Evolutionary conservation across 2,888 invertebrate genomes (phyloP).

Genomic region (Teleiodes luculella): DNA sequence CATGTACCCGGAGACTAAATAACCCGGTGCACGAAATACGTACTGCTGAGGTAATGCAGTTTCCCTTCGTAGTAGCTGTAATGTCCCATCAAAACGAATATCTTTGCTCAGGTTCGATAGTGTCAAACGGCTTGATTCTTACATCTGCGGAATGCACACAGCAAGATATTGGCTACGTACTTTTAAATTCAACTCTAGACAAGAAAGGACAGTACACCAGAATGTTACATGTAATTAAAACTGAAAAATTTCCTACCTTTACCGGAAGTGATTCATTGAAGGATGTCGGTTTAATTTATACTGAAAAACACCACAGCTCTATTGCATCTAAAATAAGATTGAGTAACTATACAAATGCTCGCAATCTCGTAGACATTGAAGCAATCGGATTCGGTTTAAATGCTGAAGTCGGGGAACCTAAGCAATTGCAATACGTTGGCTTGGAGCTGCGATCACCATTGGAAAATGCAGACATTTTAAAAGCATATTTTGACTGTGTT

Average conservation of each 20-base stretch:
- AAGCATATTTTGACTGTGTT: constrained; percentile 58
- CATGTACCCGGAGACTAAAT: constrained; percentile 56
- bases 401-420: constrained; percentile 47
- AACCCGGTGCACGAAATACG: constrained; percentile 59
- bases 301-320: constrained; percentile 54
- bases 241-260: constrained; percentile 59
- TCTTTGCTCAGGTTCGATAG: constrained; percentile 57
- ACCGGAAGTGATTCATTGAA: constrained; percentile 41
- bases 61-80: constrained; percentile 63
- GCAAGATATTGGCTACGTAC: constrained; percentile 46
- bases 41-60: constrained; percentile 45
- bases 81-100: constrained; percentile 63
- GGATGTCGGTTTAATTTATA: constrained; percentile 59
- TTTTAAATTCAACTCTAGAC: constrained; percentile 54
- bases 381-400: constrained; percentile 65
- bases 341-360: constrained; percentile 49
- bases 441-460: constrained; percentile 44
- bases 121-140: constrained; percentile 59
- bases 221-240: constrained; percentile 50
- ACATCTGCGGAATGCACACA: constrained; percentile 57
- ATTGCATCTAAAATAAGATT: constrained; percentile 52
- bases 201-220: constrained; percentile 45
- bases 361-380: constrained; percentile 46
- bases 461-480: constrained; percentile 29
- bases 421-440: constrained; percentile 57